These are phyloP conservation scores for Taenaris catops DNA, from an alignment of 2,888 invertebrate genomes.

Conservation along the genomic window DNA sequence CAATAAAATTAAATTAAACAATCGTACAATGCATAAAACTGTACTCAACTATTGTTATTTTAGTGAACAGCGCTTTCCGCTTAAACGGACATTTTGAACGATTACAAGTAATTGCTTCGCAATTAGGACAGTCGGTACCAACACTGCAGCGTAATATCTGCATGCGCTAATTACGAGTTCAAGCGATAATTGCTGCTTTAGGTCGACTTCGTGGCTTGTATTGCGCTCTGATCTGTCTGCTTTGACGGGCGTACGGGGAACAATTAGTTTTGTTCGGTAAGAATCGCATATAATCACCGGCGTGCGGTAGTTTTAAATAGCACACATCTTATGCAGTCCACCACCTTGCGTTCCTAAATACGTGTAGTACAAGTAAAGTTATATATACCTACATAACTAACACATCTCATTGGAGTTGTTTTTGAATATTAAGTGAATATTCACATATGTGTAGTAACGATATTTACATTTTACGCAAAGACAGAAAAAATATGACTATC, in stretches of 20 bases:
- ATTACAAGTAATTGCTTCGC: constrained; percentile 55
- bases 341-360: too few relatives aligned
- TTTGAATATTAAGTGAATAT: too few relatives aligned
- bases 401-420: too few relatives aligned
- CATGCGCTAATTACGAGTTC: constrained; percentile 58
- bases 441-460: too few relatives aligned
- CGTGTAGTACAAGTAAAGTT: too few relatives aligned
- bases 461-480: too few relatives aligned
- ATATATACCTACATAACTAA: too few relatives aligned
- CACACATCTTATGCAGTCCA: too few relatives aligned
- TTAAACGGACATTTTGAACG: constrained; percentile 35
- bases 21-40: not conserved
- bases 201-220: constrained; percentile 43
- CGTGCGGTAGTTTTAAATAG: not conserved
- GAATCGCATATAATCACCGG: constrained; percentile 1
- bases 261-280: constrained; percentile 3
- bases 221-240: constrained; percentile 21
- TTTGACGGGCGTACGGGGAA: constrained; percentile 18
- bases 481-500: too few relatives aligned
- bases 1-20: too few relatives aligned
- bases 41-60: constrained; percentile 1
- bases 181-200: constrained; percentile 53
- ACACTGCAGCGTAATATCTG: constrained; percentile 49
- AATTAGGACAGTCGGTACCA: constrained; percentile 52
- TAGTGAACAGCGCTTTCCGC: constrained; percentile 40